A percentile compares a stretch with the other conserved stretches of the same genome.
Conservation (phyloP, 2,113 vertebrate genomes). For the Scomber scombrus region DNA sequence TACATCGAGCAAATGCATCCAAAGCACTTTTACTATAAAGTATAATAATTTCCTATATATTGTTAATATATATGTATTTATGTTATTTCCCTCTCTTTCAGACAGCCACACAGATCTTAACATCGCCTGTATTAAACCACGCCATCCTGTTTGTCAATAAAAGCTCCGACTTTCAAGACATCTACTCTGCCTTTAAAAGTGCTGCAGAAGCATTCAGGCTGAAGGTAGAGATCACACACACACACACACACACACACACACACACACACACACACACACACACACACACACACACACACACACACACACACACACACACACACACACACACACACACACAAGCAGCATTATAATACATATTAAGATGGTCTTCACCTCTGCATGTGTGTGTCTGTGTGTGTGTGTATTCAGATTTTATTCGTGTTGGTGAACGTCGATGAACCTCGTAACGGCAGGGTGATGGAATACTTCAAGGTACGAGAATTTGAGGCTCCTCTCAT, state of each 20-base stretch:
- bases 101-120: slow-evolving; percentile 90
- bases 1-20: too few relatives aligned
- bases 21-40: too few relatives aligned
- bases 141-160: slow-evolving; percentile 91
- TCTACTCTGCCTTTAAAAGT: slow-evolving; percentile 82
- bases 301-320: slow-evolving; percentile 12
- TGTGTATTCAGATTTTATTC: slow-evolving; percentile 87
- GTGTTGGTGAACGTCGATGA: slow-evolving; percentile 88
- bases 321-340: background rate
- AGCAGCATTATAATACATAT: background rate
- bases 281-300: background rate
- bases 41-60: too few relatives aligned
- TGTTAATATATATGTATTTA: too few relatives aligned
- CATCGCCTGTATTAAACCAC: slow-evolving; percentile 87
- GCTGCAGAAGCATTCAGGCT: slow-evolving; percentile 87
- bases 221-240: slow-evolving; percentile 82
- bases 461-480: slow-evolving; percentile 91
- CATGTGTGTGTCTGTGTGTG: slow-evolving; percentile 3
- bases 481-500: slow-evolving; percentile 86
- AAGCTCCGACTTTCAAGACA: slow-evolving; percentile 77
- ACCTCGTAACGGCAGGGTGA: slow-evolving; percentile 86
- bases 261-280: too few relatives aligned
- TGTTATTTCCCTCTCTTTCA: slow-evolving; percentile 55
- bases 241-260: background rate
- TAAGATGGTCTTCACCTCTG: background rate